Evolutionary conservation across 1,140 invertebrate species (phyloP).

Genomic region (Diorhabda sublineata): DNA sequence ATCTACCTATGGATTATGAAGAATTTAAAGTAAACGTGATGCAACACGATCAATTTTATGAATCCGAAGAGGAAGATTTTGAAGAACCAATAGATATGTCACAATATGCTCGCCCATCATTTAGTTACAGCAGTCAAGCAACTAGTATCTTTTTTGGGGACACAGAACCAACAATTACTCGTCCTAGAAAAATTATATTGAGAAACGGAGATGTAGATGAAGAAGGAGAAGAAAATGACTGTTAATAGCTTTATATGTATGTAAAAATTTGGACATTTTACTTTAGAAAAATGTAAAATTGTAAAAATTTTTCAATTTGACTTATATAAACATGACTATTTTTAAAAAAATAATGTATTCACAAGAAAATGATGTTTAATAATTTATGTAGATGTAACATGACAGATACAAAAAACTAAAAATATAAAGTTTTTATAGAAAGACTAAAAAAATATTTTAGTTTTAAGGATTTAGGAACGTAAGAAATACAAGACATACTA

Average conservation of each 20-base stretch:
- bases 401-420: no score
- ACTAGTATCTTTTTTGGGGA: constrained; percentile 40
- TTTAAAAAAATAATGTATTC: no score
- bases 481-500: no score
- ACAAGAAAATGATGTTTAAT: no score
- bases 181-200: constrained; percentile 24
- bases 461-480: no score
- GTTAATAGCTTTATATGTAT: constrained; percentile 4
- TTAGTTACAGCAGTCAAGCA: constrained; percentile 33
- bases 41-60: constrained; percentile 25
- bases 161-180: constrained; percentile 23
- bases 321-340: no score
- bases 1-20: constrained; percentile 4
- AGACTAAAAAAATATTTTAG: no score
- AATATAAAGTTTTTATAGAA: no score
- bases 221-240: constrained; percentile 11
- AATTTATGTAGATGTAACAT: no score
- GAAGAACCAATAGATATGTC: not conserved
- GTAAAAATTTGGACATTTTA: no score
- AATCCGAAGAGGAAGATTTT: not conserved
- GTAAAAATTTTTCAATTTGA: no score
- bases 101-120: not conserved
- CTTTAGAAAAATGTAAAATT: no score
- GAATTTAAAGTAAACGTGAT: constrained; percentile 26
- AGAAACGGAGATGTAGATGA: constrained; percentile 18